These are phyloP conservation scores for Hypsibius dujardini DNA, from an alignment of 1,140 invertebrate species.

Conservation along the genomic window DNA sequence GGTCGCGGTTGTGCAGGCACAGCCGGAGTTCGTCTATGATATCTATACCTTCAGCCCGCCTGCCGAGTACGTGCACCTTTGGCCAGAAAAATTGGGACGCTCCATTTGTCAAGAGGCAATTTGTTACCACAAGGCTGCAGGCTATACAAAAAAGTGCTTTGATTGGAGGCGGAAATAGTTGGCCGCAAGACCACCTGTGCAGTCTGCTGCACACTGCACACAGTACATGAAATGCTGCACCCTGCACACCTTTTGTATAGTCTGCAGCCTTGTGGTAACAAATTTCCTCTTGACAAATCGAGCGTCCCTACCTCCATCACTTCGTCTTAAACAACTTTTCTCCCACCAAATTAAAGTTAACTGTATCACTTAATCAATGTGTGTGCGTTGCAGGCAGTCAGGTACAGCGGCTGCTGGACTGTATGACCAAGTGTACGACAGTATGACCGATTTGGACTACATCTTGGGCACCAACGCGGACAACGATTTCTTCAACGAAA, in stretches of 20 bases:
- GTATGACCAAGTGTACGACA: background rate
- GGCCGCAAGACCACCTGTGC: too few species aligned
- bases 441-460: background rate
- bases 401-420: background rate
- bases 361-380: background rate
- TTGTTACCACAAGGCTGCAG: background rate
- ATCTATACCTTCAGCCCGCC: constrained; percentile 9
- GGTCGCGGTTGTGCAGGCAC: background rate
- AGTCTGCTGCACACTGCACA: too few species aligned
- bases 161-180: too few species aligned
- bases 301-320: too few species aligned
- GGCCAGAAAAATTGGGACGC: too few species aligned
- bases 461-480: constrained; percentile 6
- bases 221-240: too few species aligned
- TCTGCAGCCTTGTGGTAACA: too few species aligned
- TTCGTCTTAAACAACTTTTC: background rate
- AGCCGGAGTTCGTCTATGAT: background rate
- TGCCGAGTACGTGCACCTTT: too few species aligned
- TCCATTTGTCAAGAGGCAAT: background rate
- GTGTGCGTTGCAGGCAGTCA: background rate
- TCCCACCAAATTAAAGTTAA: background rate
- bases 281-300: too few species aligned
- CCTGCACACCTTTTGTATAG: too few species aligned
- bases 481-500: background rate
- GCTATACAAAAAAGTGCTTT: background rate